Percentiles rank a stretch among this genome's conserved stretches.
phyloP scores from a whole-genome alignment of 2,888 invertebrate genomes.

The Apamea crenata region DNA sequence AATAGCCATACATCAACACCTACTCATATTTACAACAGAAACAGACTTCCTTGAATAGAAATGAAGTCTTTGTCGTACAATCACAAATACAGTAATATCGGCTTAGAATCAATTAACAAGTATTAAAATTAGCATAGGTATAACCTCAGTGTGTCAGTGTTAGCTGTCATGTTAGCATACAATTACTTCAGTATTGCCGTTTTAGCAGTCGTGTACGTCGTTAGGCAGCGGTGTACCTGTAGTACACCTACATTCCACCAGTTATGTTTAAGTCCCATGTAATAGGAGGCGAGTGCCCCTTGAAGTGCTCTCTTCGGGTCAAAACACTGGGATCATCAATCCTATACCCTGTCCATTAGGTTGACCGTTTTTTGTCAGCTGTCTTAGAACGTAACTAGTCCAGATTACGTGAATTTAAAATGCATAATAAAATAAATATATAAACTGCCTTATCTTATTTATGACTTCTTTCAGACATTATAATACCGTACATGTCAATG shows the following conservation, averaged over 20 bases:
- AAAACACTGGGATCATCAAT: neutral
- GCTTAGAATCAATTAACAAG: slow-evolving; percentile 5
- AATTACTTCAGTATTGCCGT: slow-evolving; percentile 35
- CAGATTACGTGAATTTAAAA: too few species aligned
- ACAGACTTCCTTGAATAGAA: neutral
- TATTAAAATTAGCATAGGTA: slow-evolving; percentile 6
- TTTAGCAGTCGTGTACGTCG: neutral
- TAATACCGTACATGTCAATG: too few species aligned
- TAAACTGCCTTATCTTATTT: too few species aligned
- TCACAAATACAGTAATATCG: neutral
- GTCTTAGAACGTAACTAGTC: too few species aligned
- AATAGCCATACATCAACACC: neutral
- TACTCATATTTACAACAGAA: neutral
- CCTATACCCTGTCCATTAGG: too few species aligned
- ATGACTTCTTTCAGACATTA: too few species aligned
- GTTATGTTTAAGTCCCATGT: too few species aligned
- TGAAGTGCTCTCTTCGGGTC: neutral
- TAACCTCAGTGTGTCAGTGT: slow-evolving; percentile 7
- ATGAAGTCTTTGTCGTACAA: neutral
- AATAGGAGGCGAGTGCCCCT: too few species aligned
- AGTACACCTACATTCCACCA: too few species aligned
- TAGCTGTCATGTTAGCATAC: slow-evolving; percentile 27
- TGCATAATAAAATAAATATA: too few species aligned
- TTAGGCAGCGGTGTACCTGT: too few species aligned
- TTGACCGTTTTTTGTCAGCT: too few species aligned